Base-by-base conservation (phyloP, 2,113 vertebrate genomes). In the Ellobius talpinus region DNA sequence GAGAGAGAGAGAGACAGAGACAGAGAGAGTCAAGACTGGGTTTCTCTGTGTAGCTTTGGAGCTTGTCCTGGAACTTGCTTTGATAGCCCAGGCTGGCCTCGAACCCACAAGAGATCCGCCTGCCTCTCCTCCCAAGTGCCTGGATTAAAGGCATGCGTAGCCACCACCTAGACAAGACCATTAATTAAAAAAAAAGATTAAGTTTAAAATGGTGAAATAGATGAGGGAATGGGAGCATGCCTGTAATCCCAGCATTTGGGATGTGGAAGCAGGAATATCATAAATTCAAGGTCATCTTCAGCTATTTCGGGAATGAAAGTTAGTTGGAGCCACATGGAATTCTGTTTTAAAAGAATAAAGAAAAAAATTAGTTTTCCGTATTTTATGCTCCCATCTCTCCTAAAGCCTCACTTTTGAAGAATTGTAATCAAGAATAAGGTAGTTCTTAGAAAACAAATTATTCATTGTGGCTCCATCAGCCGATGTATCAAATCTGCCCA, bases 371-470 rank as follows among this genome's bases (percentile, higher is more conserved):
- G 21, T 85, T 93, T 96, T 88, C 61, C 45, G 92, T 79, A 76
- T 55, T 73, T 87, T 87, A 86, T 55, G 26, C n/a, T 94, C 29
- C 21, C 19, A 82, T 72, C 87, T 96, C 61, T 92, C 68, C 47
- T 91, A 79, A 96, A 86, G 73, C 29, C 42, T 93, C 52, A 68
- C 33, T 74, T 86, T 74, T 85, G 21, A 11, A 95, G 50, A 73
- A 93, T 87, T 97, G 95, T 91, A 77, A 87, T 66, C 36, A 24
- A 91, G 23, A 89, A 86, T 52, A 92, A 97, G 93, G 74, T 52
- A 33, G 2, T 90, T 87, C 86, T 65, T 90, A 87, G 96, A 91
- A 90, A 31, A n/a, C n/a, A 85, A 96, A 79, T 89, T 23, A 76
- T 66, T 85, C 3, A 82, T 16, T 39, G 55, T 90, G 12, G 65